Base-by-base conservation (phyloP, 1,140 invertebrate genomes). In the Amphibalanus amphitrite region DNA sequence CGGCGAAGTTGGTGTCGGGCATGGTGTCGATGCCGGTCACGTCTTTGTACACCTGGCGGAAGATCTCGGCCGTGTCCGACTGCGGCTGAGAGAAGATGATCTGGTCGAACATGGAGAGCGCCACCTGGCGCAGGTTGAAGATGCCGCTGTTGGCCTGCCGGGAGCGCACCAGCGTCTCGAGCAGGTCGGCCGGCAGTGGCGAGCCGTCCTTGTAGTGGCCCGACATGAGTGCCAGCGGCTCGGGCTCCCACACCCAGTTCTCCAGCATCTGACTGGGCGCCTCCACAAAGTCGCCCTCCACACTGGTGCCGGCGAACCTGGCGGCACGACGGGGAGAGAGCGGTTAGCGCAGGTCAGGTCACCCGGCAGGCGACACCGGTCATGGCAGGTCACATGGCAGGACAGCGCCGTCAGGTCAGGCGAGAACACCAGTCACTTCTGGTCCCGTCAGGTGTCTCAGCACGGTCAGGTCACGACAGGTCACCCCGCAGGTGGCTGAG, bases 221-320 rank as follows among this genome's bases (percentile, higher is more conserved):
- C 17, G 84, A 85, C 81, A 85, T 83, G 29, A 78, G 75, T 33
- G 75, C 71, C 4, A 85, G 75, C 6, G 83, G 78, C 69, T 84
- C 83, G 73, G 78, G 77, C 75, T 84, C 80, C 84, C 84, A 85
- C 13, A 81, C 81, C 84, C 84, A 85, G 76, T 85, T 85, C 76
- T 85, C 84, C 71, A 85, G 76, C 84, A 85, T 85, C 78, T 85
- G 84, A 20, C 83, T 84, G 25, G 84, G 84, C 10, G 83, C 83
- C 75, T 85, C 84, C 20, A 85, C 80, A 79, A 85, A 85, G 75
- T 85, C 84, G 30, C 82, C 76, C 73, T 85, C 84, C 3, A 85
- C 84, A 73, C 77, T 74, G 13, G 81, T 83, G 10, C 83, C 83
- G 78, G 81, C 77, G 77, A 84, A 83, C 69, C 79, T 71, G 20